Base-by-base conservation (phyloP, 30 jellyfish, hydroid and myxozoan species). In the Euphysa ruthae region DNA sequence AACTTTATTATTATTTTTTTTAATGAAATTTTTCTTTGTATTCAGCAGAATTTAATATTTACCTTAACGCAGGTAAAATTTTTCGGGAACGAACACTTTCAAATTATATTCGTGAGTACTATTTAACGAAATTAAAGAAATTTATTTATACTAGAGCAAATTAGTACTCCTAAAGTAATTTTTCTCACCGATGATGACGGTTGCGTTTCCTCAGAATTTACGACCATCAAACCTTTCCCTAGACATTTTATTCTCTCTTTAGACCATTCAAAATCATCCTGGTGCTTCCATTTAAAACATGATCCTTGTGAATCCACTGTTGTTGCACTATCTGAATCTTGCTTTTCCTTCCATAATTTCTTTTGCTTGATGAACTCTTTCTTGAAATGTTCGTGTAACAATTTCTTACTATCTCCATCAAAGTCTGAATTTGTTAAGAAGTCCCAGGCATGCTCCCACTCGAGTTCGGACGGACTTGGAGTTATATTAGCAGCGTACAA, bases 361-460 rank as follows among this genome's bases (percentile, higher is more conserved):
- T 46, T 4, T 29, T 38, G 52, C 24, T 42, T 66, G 14, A 2
- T 35, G 24, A 16, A 27, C 35, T 35, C 27, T 5, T 31, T 12
- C 62, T 54, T 51, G 6, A 8, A 68, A 26, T 15, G 28, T 34
- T 51, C 29, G 22, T 63, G 44, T 16, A 55, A 20, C 15, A 26
- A 23, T 69, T 82, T 65, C 31, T 80, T 84, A 78, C 86, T 63
- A 66, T 51, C n/a, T n/a, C 35, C 58, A 55, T 88, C 93, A 49
- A 80, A 79, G 27, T 88, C 90, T 15, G 88, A 88, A 55, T 88
- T 81, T 35, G 97, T 79, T 2, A 88, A 74, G 49, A 80, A 74
- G 49, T 88, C 97, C 97, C 97, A 88, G 12, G 94, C 97, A 42
- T 88, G 97, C 70, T 88, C 97, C 97, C 97, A 88, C 31, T 88